Evolutionary conservation across 1,140 invertebrate genomes (phyloP), one percentile per base, ranked within the genome.

Genomic region (Bombus turneri): DNA sequence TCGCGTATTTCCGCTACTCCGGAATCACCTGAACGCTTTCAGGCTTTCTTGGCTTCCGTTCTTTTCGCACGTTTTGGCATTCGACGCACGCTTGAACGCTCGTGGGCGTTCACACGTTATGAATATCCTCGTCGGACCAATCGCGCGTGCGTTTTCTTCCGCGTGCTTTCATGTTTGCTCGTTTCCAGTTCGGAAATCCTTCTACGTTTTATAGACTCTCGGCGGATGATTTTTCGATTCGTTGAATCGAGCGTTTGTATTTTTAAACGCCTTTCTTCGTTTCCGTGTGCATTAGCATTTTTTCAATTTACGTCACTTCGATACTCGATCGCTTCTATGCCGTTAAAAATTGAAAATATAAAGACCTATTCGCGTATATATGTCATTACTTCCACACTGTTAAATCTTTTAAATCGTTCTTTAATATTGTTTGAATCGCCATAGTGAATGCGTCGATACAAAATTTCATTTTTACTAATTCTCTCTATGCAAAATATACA

Each of bases 51-150:
- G 83, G 85, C 83, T 69, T 86, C 84, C 84, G 79, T 80, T 86
- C 76, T 85, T 85, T 72, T 86, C 85, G 87, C 91, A 91, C 91
- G 90, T 91, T 87, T 86, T 90, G 88, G 81, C 90, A 90, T 89
- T 87, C 87, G 87, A 83, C 66, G 83, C 79, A 89, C 86, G 86
- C 89, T 91, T 87, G 91, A 91, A 86, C 90, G 78, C 88, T 85
- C 90, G 80, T 90, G 90, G 86, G 83, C 89, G 91, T 88, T 91
- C 90, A 91, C 90, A 92, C 87, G 90, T 92, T 90, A 89, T 89
- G 89, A 93, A 92, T 91, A 92, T 90, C 89, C 91, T 88, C 87
- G 86, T 89, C 83, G 81, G 87, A 84, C 86, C 88, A 88, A 85
- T 89, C 90, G 87, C 87, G 81, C 85, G 85, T 90, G 88, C 86